phyloP scores from a whole-genome alignment of 64 coral and sea anemone genomes.

The Dendronephthya gigantea region DNA sequence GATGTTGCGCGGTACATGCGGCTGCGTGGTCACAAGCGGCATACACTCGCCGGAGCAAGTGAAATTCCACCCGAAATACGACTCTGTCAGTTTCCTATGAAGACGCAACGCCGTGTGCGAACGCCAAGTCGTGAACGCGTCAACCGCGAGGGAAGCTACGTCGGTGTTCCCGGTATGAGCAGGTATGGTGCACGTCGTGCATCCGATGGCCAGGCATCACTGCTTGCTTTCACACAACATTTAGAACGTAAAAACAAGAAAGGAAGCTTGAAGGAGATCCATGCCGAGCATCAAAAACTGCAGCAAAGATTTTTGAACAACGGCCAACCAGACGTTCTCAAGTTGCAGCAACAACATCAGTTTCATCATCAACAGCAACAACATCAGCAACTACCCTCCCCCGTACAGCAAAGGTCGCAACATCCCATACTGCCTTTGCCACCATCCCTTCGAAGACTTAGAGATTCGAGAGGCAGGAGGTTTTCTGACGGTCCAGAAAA shows the following conservation, averaged over 20 bases:
- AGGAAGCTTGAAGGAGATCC: conserved; percentile 69
- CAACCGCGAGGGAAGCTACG: conserved; percentile 48
- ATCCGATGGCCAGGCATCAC: conserved; percentile 76
- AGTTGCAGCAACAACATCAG: conserved; percentile 66
- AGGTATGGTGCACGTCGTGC: conserved; percentile 70
- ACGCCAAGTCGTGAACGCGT: conserved; percentile 61
- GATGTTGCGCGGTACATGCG: conserved; percentile 75
- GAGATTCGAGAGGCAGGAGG: conserved; percentile 32
- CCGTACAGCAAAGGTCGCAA: neutral
- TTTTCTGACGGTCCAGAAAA: conserved; percentile 83
- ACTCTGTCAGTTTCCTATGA: conserved; percentile 77
- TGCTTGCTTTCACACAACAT: conserved; percentile 92
- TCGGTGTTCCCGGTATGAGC: conserved; percentile 64
- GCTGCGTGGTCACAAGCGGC: conserved; percentile 70
- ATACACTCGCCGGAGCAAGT: conserved; percentile 70
- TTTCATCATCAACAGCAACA: conserved; percentile 65
- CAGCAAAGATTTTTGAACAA: conserved; percentile 53
- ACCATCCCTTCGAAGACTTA: neutral
- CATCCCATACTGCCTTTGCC: neutral
- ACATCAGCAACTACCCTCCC: conserved; percentile 42
- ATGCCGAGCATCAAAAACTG: conserved; percentile 78
- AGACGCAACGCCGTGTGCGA: conserved; percentile 51
- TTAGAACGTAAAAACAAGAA: conserved; percentile 68
- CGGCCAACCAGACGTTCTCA: neutral
- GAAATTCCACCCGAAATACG: conserved; percentile 77